A percentile compares a stretch with the other conserved stretches of the same genome.
Evolutionary conservation across 2,797 vertebrate species (phyloP).

Genomic region (Pempheris klunzingeri): DNA sequence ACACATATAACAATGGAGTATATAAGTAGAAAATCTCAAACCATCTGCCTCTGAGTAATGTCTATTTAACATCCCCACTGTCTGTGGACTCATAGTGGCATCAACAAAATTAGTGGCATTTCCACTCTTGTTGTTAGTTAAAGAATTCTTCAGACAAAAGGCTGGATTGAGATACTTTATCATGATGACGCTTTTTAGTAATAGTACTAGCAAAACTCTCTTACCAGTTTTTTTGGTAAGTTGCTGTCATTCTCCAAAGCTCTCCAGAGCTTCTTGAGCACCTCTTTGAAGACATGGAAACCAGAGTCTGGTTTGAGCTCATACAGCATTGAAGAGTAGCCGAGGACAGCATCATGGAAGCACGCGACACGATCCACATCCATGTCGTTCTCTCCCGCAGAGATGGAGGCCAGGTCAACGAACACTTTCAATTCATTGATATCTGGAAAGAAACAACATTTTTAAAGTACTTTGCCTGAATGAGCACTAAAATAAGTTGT

Average conservation of each 20-base stretch:
- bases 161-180: neutral
- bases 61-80: neutral
- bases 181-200: neutral
- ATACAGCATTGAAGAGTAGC: slow-evolving; percentile 93
- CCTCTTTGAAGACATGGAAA: slow-evolving; percentile 85
- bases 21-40: neutral
- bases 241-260: slow-evolving; percentile 91
- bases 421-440: slow-evolving; percentile 97
- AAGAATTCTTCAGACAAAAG: neutral
- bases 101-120: neutral
- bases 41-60: neutral
- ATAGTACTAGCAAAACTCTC: slow-evolving; percentile 12
- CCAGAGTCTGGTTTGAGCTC: slow-evolving; percentile 85
- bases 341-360: slow-evolving; percentile 94
- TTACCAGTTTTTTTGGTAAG: slow-evolving; percentile 92
- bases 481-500: neutral
- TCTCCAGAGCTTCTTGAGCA: slow-evolving; percentile 91
- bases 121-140: neutral
- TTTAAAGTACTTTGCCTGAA: neutral
- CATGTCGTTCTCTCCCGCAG: slow-evolving; percentile 98
- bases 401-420: slow-evolving; percentile 97
- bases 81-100: neutral
- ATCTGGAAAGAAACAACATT: slow-evolving; percentile 76
- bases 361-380: slow-evolving; percentile 96
- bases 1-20: neutral